Base-by-base conservation (phyloP, 2,888 invertebrate species). In the Epiperipatus broadwayi region DNA sequence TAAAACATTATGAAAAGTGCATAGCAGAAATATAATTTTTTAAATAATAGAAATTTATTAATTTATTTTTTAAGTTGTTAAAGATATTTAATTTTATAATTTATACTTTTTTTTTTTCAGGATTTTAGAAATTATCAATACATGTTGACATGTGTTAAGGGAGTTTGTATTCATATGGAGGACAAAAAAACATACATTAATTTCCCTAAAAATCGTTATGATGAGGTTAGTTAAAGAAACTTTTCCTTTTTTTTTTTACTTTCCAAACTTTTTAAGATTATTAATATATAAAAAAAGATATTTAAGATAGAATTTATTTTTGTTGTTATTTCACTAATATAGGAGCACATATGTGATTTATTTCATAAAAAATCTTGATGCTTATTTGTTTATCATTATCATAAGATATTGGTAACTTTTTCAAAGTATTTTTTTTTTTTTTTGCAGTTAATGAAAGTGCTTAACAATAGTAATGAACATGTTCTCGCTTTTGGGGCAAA, bases 121-220 rank as follows among this genome's bases (percentile, higher is more conserved):
- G 83, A 84, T 61, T 81, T 83, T 53, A 67, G 78, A 42, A 80
- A 78, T 54, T 81, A 73, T 54, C 70, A 77, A 2, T 84, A 81
- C 54, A 75, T 77, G 25, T 56, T 83, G 47, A 76, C 78, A 1
- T 69, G 71, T 35, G 75, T 83, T 8, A 66, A 72, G 27, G 81
- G 81, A 2, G 63, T 81, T 45, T 70, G 71, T 4, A 77, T 83
- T 44, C 78, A 80, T 51, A 76, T 81, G 73, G 76, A 79, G 56
- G 78, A 76, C 49, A 71, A 75, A 47, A 72, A 73, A 52, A 80
- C 79, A 1, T 71, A 70, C 21, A 72, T 83, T 39, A 65, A 71
- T 43, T 73, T 81, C 49, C 81, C 81, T 1, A 66, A 68, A 43
- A 78, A 80, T 59, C 69, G 78, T 48, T 61, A 64, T 47, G 55